Conservation (phyloP, 2,113 vertebrate species). For the Eulemur rufifrons region DNA sequence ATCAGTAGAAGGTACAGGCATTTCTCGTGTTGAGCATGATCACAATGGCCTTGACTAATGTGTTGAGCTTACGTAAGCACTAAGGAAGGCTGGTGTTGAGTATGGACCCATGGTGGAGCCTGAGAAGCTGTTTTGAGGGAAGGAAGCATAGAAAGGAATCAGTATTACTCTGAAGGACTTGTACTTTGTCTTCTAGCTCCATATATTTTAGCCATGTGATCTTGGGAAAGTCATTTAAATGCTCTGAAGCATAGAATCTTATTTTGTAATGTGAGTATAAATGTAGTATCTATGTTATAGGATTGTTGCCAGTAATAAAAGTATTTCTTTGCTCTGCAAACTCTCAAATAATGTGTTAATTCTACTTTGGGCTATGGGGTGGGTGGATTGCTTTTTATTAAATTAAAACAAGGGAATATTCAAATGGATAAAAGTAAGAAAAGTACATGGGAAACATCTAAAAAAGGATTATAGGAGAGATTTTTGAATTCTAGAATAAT, state of each 20-base stretch:
- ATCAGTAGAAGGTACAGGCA: not conserved
- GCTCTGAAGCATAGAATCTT: not conserved
- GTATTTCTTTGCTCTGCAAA: not conserved
- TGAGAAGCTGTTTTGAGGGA: not conserved
- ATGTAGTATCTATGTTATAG: not conserved
- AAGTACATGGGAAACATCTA: not conserved
- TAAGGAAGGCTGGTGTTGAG: not conserved
- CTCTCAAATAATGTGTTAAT: not conserved
- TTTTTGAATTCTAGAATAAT: conserved; percentile 11
- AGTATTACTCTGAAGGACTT: not conserved
- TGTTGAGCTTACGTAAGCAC: not conserved
- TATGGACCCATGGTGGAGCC: not conserved
- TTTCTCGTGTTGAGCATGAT: not conserved
- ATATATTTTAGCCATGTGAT: not conserved
- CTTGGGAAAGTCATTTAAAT: not conserved
- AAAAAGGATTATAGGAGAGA: not conserved
- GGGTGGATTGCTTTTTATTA: not conserved
- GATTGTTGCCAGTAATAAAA: not conserved
- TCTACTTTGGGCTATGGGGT: not conserved
- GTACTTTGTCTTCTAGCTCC: not conserved
- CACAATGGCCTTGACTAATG: not conserved
- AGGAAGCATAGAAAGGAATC: not conserved
- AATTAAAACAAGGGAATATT: not conserved
- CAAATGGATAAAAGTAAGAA: not conserved
- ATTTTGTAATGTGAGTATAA: conserved; percentile 4